Conservation (phyloP, 2,797 vertebrate genomes). For the Saguinus oedipus region DNA sequence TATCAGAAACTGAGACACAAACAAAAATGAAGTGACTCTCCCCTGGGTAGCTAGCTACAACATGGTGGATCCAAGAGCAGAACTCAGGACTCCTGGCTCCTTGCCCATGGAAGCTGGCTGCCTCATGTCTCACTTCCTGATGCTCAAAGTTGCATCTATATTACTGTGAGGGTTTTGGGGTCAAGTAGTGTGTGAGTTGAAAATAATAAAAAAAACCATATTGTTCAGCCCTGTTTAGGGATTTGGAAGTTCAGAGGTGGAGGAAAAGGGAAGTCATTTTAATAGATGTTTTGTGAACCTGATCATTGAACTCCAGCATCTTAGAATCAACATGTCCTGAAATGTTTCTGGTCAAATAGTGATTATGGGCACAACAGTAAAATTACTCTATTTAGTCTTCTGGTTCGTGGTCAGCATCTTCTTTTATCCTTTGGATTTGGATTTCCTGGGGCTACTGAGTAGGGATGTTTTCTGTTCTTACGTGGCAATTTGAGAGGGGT, state of each 20-base stretch:
- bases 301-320: constrained; percentile 64
- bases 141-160: neutral
- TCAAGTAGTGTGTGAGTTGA: neutral
- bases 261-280: constrained; percentile 21
- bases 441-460: constrained; percentile 52
- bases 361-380: constrained; percentile 60
- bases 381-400: constrained; percentile 68
- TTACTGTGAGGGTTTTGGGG: neutral
- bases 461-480: constrained; percentile 61
- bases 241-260: neutral
- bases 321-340: constrained; percentile 57
- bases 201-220: constrained; percentile 6
- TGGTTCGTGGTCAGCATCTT: constrained; percentile 41
- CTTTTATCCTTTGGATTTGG: constrained; percentile 65
- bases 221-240: neutral
- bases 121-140: neutral
- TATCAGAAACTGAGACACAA: neutral
- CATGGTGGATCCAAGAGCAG: neutral
- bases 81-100: neutral
- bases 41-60: neutral
- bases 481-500: constrained; percentile 57
- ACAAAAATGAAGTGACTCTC: neutral
- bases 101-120: neutral
- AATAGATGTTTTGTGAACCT: constrained; percentile 62
- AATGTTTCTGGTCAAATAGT: constrained; percentile 59